phyloP scores from a whole-genome alignment of 2,888 invertebrate genomes.

The Diarsia brunnea region DNA sequence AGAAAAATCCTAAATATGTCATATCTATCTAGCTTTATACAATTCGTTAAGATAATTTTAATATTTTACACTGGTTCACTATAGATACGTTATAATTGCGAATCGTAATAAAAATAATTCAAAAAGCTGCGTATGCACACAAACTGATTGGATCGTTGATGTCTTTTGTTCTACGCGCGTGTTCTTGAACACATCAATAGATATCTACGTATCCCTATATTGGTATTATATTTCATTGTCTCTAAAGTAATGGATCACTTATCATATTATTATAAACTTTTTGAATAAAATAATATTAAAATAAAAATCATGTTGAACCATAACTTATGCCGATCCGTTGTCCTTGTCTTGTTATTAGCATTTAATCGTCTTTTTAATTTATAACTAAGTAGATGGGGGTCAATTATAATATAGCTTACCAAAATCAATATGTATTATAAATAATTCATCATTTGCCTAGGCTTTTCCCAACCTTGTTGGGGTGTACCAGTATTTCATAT shows the following conservation, averaged over 20 bases:
- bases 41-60: not conserved
- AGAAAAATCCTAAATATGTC: not conserved
- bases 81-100: not conserved
- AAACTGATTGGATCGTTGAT: constrained; percentile 77
- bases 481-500: too few species aligned
- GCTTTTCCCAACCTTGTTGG: too few species aligned
- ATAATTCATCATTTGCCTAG: too few species aligned
- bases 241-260: not conserved
- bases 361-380: constrained; percentile 33
- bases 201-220: not conserved
- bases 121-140: constrained; percentile 45
- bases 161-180: constrained; percentile 80
- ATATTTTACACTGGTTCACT: not conserved
- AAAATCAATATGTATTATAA: too few species aligned
- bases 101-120: constrained; percentile 13
- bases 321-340: constrained; percentile 10
- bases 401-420: too few species aligned
- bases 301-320: constrained; percentile 2
- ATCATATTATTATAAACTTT: not conserved
- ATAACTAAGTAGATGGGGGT: constrained; percentile 6
- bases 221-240: not conserved
- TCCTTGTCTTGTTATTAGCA: constrained; percentile 7
- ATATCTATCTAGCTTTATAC: not conserved
- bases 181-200: not conserved
- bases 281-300: constrained; percentile 1